Evolutionary conservation across 2,797 vertebrate genomes (phyloP).

Genomic region (Typhlichthys eigenmanni): DNA sequence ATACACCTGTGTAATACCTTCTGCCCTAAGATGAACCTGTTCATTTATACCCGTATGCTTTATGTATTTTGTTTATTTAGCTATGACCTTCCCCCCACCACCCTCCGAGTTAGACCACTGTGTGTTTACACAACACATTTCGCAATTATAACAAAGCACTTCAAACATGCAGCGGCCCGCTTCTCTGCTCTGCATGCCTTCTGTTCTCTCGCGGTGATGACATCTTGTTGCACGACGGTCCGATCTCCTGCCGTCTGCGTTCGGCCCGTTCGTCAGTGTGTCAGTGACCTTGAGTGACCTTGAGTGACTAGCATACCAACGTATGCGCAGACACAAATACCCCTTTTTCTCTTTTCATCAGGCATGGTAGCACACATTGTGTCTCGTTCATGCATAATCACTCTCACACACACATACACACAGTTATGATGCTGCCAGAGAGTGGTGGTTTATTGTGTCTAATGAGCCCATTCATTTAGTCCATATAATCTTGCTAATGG

Average conservation of each 20-base stretch:
- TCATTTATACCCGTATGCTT: background rate
- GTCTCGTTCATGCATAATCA: background rate
- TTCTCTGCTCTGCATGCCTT: slow-evolving; percentile 1
- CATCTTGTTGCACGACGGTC: background rate
- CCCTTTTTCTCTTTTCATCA: background rate
- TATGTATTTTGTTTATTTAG: too few species aligned
- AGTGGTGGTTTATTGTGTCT: slow-evolving; percentile 37
- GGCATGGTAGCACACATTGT: background rate
- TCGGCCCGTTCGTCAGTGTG: slow-evolving; percentile 14
- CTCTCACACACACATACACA: background rate
- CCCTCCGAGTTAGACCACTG: too few species aligned
- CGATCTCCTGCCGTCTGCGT: background rate
- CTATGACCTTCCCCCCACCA: too few species aligned
- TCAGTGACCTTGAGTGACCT: slow-evolving; percentile 27
- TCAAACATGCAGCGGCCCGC: slow-evolving; percentile 2
- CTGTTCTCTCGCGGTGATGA: background rate
- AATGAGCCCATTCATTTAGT: slow-evolving; percentile 51
- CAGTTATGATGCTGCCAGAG: slow-evolving; percentile 13
- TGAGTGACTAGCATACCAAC: slow-evolving; percentile 20
- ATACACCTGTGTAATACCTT: too few species aligned
- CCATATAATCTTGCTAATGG: slow-evolving; percentile 50
- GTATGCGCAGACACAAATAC: background rate
- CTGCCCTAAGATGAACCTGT: background rate
- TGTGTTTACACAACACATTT: background rate
- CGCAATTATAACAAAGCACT: slow-evolving; percentile 6